Conservation (phyloP, 2,888 invertebrate species). For the Epistrophe grossulariae region DNA sequence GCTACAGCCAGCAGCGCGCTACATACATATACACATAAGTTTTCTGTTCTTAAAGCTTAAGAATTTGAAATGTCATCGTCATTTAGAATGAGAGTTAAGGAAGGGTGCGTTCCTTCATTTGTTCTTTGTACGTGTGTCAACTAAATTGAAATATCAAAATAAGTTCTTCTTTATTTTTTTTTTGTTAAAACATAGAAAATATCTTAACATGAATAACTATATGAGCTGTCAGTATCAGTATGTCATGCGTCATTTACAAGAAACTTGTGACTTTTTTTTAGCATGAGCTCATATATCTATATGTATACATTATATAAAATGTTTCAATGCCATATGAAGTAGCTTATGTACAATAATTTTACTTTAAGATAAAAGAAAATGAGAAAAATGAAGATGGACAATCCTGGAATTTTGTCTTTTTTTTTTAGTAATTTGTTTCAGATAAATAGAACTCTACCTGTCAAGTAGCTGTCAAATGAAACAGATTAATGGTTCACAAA, state of each 20-base stretch:
- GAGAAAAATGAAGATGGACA: conserved; percentile 6
- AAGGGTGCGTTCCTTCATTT: conserved; percentile 24
- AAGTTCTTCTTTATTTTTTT: neutral
- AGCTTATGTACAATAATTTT: conserved; percentile 24
- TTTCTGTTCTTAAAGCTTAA: conserved; percentile 27
- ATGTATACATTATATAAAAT: neutral
- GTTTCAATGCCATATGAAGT: neutral
- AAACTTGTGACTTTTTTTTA: neutral
- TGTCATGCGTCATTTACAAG: conserved; percentile 20
- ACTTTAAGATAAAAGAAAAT: conserved; percentile 8
- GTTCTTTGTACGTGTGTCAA: neutral
- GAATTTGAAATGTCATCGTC: conserved; percentile 59
- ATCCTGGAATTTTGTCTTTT: conserved; percentile 39
- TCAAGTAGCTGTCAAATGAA: conserved; percentile 61
- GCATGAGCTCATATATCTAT: neutral
- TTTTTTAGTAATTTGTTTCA: conserved; percentile 57
- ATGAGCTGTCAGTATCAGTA: conserved; percentile 36
- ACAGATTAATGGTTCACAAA: conserved; percentile 65
- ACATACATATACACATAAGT: conserved; percentile 12
- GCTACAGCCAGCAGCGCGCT: conserved; percentile 1
- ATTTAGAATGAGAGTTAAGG: neutral
- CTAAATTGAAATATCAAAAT: conserved; percentile 43
- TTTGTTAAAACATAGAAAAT: conserved; percentile 19
- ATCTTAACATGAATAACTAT: conserved; percentile 4
- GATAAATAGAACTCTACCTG: conserved; percentile 43